Base-by-base conservation (phyloP, 2,888 invertebrate genomes). In the Flabesymbios commensalis region DNA sequence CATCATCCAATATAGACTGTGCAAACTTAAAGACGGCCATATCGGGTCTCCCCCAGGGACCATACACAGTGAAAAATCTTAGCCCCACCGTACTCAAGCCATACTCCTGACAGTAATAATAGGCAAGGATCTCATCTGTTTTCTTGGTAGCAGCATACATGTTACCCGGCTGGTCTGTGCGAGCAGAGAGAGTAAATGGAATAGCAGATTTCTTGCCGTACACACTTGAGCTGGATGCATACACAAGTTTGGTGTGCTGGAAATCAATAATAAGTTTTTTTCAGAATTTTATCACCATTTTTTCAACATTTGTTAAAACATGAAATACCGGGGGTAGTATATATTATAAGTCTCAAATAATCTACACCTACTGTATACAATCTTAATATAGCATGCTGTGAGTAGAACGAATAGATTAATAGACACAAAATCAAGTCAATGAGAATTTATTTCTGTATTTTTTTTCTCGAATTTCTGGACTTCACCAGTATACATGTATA, bases 31-130 rank as follows among this genome's bases (percentile, higher is more conserved):
- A 72, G 14, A 66, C 60, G 24, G 70, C 67, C 71, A 71, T 71
- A 43, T 71, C 71, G 5, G 71, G 71, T 17, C 71, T 24, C 2
- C 71, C 71, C 64, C 69, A 67, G 4, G 71, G 71, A 3, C 71
- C 71, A 24, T 71, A 71, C n/a, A 71, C 71, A n/a, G 70, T 71
- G 59, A 71, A 71, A 49, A 71, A 63, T 3, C 71, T 54, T 29
- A 71, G 49, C 1, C 66, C 68, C 24, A 68, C 62, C 3, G 60
- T 29, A 10, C 43, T 45, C n/a, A 69, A 32, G 22, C 49, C 48
- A 43, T 65, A 42, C 0, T 60, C 41, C 32, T 53, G 45, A 41
- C 71, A 63, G 61, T 72, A 70, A 26, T 64, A 60, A 10, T 45
- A 42, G 10, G 51, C 55, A 10, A 71, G 42, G 14, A 71, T 31